Evolutionary conservation across 2,797 vertebrate genomes (phyloP).

Genomic region (Pangasius krempfi): DNA sequence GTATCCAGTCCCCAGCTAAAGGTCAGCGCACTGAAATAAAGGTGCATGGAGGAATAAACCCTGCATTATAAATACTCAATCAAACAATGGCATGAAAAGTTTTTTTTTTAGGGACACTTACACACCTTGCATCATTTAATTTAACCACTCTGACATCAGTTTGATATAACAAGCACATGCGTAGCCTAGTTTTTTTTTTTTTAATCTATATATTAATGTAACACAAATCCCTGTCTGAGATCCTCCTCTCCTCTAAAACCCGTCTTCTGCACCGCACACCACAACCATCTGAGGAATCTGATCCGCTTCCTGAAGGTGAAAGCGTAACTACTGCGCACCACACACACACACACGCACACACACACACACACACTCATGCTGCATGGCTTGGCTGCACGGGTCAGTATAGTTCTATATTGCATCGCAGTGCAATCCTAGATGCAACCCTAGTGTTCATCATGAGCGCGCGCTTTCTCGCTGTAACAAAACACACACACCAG

Average conservation of each 20-base stretch:
- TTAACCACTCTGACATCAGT: too few species aligned
- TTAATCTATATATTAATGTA: too few species aligned
- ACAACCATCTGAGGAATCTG: constrained; percentile 38
- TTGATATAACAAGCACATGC: too few species aligned
- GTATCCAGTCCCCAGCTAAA: not conserved
- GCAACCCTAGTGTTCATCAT: not conserved
- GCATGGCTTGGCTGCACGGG: not conserved
- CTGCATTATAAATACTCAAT: not conserved
- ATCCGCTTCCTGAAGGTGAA: constrained; percentile 53
- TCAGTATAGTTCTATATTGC: constrained; percentile 7
- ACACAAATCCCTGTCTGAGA: not conserved
- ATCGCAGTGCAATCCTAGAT: constrained; percentile 1
- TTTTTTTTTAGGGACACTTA: not conserved
- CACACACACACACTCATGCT: not conserved
- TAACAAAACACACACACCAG: constrained; percentile 1
- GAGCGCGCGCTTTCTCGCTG: not conserved
- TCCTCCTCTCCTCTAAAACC: not conserved
- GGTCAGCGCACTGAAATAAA: not conserved
- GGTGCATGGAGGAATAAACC: not conserved
- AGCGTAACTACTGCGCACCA: constrained; percentile 10
- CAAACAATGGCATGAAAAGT: not conserved
- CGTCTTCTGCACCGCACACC: constrained; percentile 81
- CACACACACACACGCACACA: not conserved
- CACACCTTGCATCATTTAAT: constrained; percentile 2
- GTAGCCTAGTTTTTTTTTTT: too few species aligned